These are phyloP conservation scores for Phalacrocorax brasilianus DNA, from an alignment of 2,113 vertebrate genomes.

Conservation along the genomic window DNA sequence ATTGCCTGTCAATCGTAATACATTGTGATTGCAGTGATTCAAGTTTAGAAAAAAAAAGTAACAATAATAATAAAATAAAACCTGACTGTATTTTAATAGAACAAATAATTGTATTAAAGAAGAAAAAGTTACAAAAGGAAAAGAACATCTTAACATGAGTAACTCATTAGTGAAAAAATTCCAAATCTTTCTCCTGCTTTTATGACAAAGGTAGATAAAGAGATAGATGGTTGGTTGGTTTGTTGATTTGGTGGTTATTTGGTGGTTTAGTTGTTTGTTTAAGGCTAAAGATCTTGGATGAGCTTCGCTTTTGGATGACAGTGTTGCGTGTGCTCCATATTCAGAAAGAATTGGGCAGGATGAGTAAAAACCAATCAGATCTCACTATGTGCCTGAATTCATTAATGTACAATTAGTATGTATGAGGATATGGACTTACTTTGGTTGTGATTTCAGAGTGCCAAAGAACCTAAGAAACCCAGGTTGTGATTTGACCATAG, in stretches of 20 bases:
- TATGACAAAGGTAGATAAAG: not conserved
- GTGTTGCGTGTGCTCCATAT: not conserved
- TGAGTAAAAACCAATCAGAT: not conserved
- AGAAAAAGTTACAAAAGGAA: not conserved
- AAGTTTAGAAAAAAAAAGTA: not conserved
- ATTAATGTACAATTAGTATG: not conserved
- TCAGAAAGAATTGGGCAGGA: not conserved
- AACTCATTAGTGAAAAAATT: not conserved
- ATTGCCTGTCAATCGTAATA: not conserved
- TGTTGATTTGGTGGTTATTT: not conserved
- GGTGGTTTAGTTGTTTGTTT: not conserved
- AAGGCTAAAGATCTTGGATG: not conserved
- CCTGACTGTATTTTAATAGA: not conserved
- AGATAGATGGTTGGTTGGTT: fast-evolving
- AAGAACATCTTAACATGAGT: not conserved
- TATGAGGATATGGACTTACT: not conserved
- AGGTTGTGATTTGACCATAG: not conserved
- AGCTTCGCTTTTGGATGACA: not conserved
- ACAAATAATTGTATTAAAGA: not conserved
- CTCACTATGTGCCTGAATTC: not conserved
- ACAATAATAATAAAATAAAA: not conserved
- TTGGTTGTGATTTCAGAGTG: not conserved
- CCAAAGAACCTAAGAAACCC: not conserved
- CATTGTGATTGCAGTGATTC: not conserved
- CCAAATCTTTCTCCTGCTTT: not conserved